These are phyloP conservation scores for Monomorium pharaonis DNA, from an alignment of 1,140 invertebrate genomes.

Conservation along the genomic window DNA sequence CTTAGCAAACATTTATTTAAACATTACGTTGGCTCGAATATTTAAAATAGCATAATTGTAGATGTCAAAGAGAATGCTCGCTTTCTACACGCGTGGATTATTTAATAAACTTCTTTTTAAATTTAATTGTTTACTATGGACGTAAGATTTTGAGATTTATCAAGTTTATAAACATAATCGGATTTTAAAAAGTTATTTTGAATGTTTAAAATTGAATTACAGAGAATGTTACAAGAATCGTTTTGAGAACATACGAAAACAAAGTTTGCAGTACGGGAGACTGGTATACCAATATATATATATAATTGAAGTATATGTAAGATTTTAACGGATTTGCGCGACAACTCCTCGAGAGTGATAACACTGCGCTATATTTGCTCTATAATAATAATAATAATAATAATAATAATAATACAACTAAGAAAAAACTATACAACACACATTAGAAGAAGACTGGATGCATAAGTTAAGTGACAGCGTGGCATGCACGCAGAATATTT, in stretches of 20 bases:
- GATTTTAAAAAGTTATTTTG: neutral
- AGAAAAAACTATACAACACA: constrained; percentile 1
- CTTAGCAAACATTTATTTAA: constrained; percentile 49
- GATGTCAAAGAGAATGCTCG: neutral
- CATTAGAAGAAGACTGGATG: constrained; percentile 50
- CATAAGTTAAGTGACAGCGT: constrained; percentile 33
- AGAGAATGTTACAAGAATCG: neutral
- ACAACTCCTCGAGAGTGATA: neutral
- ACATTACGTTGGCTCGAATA: neutral
- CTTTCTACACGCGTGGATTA: constrained; percentile 36
- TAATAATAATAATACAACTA: neutral
- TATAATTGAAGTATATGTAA: neutral
- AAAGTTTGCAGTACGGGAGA: neutral
- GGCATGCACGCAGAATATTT: constrained; percentile 34
- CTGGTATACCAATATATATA: neutral
- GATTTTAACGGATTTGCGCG: neutral
- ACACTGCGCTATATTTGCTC: neutral
- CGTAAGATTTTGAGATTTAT: constrained; percentile 8
- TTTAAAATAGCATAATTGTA: constrained; percentile 36
- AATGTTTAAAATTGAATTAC: neutral
- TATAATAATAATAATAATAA: too few relatives aligned
- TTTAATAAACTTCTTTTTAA: constrained; percentile 48
- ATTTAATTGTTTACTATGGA: constrained; percentile 29
- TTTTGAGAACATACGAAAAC: neutral
- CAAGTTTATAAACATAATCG: neutral